Conservation (phyloP, 2,113 vertebrate species). For the Clupea harengus region DNA sequence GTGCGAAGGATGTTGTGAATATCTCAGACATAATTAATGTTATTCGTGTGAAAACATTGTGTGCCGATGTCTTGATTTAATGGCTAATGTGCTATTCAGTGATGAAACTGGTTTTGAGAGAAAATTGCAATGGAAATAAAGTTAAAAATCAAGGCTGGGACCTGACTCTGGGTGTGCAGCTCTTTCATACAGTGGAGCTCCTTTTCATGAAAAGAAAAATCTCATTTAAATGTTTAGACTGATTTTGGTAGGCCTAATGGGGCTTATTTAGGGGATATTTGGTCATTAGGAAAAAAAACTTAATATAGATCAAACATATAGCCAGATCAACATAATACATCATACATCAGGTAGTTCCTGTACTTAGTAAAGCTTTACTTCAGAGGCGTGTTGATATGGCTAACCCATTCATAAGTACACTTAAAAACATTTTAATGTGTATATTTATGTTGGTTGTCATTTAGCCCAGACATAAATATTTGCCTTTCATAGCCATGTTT, state of each 20-base stretch:
- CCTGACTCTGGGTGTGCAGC: not conserved
- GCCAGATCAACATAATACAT: no score
- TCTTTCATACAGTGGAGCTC: not conserved
- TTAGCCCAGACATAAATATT: no score
- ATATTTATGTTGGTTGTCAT: no score
- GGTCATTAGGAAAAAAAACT: no score
- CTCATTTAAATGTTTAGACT: not conserved
- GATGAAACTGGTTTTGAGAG: not conserved
- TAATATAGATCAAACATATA: not conserved
- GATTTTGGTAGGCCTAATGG: not conserved
- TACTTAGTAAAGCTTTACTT: not conserved
- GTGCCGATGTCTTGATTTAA: not conserved
- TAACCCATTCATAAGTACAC: no score
- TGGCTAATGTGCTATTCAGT: not conserved
- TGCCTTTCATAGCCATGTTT: no score
- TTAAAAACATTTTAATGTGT: no score
- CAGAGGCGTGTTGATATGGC: not conserved
- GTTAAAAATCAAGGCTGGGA: not conserved
- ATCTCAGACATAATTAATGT: not conserved
- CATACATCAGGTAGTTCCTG: not conserved
- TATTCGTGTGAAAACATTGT: not conserved
- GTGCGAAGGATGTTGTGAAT: not conserved
- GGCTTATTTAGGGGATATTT: no score
- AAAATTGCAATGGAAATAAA: not conserved
- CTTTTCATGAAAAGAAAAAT: not conserved